Evolutionary conservation across 1,140 invertebrate genomes (phyloP), one percentile per base, ranked within the genome.

Genomic region (Sarcophaga peregrina): DNA sequence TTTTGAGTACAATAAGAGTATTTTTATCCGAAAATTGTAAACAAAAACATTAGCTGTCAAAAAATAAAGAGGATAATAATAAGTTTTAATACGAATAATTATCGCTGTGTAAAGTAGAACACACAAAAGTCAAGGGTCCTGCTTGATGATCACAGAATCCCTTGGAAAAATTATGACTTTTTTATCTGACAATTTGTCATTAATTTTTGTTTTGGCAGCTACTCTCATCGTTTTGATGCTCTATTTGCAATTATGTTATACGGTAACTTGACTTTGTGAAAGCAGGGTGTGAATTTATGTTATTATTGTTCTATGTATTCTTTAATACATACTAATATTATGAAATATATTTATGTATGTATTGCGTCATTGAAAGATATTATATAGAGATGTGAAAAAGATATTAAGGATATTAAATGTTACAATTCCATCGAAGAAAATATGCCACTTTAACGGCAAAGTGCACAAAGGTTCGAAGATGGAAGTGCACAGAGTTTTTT

Each of bases 71-170:
- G n/a, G 13, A 58, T n/a, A 58, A 58, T 58, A 58, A 58, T n/a
- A 58, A 13, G 4, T n/a, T 58, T 58, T 58, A n/a, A 58, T 58
- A 13, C 54, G 11, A n/a, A 58, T 58, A n/a, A 58, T 58, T 58
- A n/a, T 58, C n/a, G 54, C n/a, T 13, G 54, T 3, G 54, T n/a
- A 7, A 58, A 58, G 54, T 58, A n/a, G n/a, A 58, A 58, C 54
- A 58, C 54, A 58, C 54, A 58, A 58, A 58, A 58, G 54, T 58
- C 54, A 58, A 58, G 54, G 54, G 54, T 58, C 54, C 15, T n/a
- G 15, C n/a, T 10, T 58, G 7, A 58, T 58, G 54, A 58, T 58
- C 54, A 13, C 54, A 58, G 54, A 58, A 58, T 58, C 54, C 54
- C 54, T 58, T 13, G 15, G 13, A 58, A 58, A 58, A 58, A n/a